Evolutionary conservation across 2,888 invertebrate species (phyloP).

Genomic region (Nymphalis c-album): DNA sequence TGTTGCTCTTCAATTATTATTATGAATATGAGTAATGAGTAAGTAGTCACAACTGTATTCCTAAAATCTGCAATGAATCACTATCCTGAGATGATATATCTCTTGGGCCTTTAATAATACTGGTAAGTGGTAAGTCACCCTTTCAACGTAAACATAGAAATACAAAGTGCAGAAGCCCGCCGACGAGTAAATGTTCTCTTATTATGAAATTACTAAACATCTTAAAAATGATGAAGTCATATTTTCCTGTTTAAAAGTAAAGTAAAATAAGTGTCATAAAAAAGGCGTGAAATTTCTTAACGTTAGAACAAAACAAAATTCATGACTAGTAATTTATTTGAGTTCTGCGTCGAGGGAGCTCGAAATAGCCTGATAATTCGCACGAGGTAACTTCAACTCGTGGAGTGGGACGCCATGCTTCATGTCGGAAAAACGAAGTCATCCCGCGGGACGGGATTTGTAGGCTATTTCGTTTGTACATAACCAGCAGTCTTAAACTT

Average conservation of each 20-base stretch:
- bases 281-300: conserved; percentile 20
- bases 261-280: conserved; percentile 17
- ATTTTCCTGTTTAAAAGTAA: conserved; percentile 7
- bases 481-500: not conserved
- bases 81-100: no score
- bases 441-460: conserved; percentile 16
- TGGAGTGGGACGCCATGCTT: conserved; percentile 27
- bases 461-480: conserved; percentile 16
- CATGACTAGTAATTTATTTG: conserved; percentile 33
- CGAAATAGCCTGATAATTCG: conserved; percentile 34
- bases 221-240: not conserved
- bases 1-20: no score
- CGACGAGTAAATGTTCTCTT: not conserved
- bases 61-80: no score
- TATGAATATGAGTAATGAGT: no score
- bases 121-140: no score
- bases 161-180: not conserved
- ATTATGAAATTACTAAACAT: not conserved
- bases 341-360: conserved; percentile 30
- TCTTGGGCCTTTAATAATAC: no score
- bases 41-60: no score
- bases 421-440: conserved; percentile 20
- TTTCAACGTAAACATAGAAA: not conserved
- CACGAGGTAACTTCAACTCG: conserved; percentile 26
- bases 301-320: conserved; percentile 29